Base-by-base conservation (phyloP, 1,140 invertebrate species). In the Calephelis nemesis region DNA sequence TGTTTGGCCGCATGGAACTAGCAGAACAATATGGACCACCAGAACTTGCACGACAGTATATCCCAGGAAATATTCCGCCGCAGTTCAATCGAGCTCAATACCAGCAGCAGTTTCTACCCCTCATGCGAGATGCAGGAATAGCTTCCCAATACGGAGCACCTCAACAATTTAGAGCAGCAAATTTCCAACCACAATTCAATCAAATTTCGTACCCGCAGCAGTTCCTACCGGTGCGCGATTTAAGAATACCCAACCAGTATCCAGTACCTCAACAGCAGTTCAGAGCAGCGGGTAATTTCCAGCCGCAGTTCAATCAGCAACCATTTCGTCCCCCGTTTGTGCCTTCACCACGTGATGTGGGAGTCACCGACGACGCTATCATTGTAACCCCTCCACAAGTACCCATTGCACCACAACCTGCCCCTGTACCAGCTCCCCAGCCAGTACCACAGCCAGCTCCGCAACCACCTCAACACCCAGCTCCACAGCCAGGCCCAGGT, bases 321-420 rank as follows among this genome's bases (percentile, higher is more conserved):
- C 30, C 30, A 30, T 19, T 67, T 10, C 30, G 4, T 19, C 50
- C 50, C 0, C 74, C 76, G 42, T 73, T 78, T 58, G 69, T 71
- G 0, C 82, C 84, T 10, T 74, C 76, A 3, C 78, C 70, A 7
- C 82, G 87, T n/a, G 87, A 90, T 63, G 84, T 91, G 0, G 83
- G 71, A 0, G 69, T 91, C 9, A 91, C 89, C 9, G 89, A 91
- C 63, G 89, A 91, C 52, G 87, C 89, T 7, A 81, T 91, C 3
- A 88, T 91, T 30, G 76, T 91, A 40, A 90, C 89, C 0, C 86
- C 89, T 0, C 89, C 89, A 0, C 79, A 85, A 11, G 85, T 89
- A 45, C 85, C 87, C 65, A 67, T 73, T 1, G 50, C 50, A 5
- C 70, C 73, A 10, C 52, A 75, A 64, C 82, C 81, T 3, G 64